Evolutionary conservation across 2,113 vertebrate genomes (phyloP).

Genomic region (Oxyruncus cristatus): DNA sequence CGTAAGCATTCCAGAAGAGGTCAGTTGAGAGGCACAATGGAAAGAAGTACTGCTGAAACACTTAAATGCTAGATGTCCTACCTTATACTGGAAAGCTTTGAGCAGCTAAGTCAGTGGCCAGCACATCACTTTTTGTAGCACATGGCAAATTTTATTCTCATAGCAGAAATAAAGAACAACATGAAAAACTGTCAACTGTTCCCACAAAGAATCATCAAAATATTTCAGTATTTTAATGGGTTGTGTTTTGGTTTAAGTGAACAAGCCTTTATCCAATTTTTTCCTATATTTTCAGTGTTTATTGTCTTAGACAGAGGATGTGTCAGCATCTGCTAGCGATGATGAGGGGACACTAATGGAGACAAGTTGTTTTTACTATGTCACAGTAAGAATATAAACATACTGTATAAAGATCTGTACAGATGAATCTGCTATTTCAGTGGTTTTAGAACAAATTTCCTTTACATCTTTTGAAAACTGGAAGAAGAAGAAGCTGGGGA

Average conservation of each 20-base stretch:
- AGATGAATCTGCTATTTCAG: not conserved
- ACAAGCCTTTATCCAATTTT: not conserved
- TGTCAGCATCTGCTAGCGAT: not conserved
- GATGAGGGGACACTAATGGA: not conserved
- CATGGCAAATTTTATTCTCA: not conserved
- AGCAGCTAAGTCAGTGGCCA: not conserved
- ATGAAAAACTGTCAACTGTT: not conserved
- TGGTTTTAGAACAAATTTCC: not conserved
- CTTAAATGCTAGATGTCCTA: not conserved
- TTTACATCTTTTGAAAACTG: not conserved
- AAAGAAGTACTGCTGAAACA: not conserved
- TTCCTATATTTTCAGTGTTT: not conserved
- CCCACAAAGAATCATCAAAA: not conserved
- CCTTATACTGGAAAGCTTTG: not conserved
- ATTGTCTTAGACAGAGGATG: not conserved
- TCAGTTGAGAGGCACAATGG: not conserved
- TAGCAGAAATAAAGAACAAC: not conserved
- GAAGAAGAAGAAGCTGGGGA: not conserved
- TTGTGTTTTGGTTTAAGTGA: not conserved
- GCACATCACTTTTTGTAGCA: not conserved
- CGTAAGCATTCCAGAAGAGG: slow-evolving; percentile 27
- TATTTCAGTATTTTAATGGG: not conserved
- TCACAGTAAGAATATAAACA: not conserved
- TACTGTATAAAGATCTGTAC: not conserved
- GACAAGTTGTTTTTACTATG: not conserved